phyloP scores from a whole-genome alignment of 2,113 vertebrate species.

The Meles meles region DNA sequence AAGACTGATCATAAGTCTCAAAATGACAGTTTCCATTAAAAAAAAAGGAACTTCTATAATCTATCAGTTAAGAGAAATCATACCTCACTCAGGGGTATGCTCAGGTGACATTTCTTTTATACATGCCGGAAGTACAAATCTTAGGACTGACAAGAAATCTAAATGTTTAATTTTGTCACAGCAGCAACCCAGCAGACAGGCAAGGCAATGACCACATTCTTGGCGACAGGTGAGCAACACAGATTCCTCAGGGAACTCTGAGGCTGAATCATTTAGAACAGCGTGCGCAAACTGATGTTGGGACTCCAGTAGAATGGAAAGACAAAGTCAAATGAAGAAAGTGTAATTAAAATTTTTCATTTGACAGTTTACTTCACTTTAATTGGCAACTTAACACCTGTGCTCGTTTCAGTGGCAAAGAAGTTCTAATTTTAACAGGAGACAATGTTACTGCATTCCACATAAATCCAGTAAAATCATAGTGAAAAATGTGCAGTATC shows the following conservation, averaged over 20 bases:
- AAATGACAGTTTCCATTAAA: slow-evolving; percentile 9
- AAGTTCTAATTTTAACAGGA: slow-evolving; percentile 17
- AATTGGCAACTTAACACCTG: slow-evolving; percentile 50
- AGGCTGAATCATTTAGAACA: background rate
- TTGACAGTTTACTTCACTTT: slow-evolving; percentile 41
- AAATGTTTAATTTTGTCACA: slow-evolving; percentile 43
- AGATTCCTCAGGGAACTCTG: background rate
- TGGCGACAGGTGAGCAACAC: background rate
- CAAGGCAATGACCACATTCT: background rate
- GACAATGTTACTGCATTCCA: background rate
- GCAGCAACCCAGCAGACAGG: background rate
- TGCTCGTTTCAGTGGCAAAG: background rate
- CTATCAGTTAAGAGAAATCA: background rate
- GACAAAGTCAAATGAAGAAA: slow-evolving; percentile 26
- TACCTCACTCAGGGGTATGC: background rate
- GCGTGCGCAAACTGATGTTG: background rate
- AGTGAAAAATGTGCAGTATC: background rate
- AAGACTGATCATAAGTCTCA: background rate
- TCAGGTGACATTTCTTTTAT: slow-evolving; percentile 1
- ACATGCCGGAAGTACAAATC: background rate
- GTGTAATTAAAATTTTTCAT: slow-evolving; percentile 12
- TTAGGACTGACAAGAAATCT: background rate
- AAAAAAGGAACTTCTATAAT: slow-evolving; percentile 16
- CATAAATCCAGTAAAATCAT: background rate
- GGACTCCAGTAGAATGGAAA: background rate